Base-by-base conservation (phyloP, 2,113 vertebrate species). In the Cyphomyrus plagiostoma region DNA sequence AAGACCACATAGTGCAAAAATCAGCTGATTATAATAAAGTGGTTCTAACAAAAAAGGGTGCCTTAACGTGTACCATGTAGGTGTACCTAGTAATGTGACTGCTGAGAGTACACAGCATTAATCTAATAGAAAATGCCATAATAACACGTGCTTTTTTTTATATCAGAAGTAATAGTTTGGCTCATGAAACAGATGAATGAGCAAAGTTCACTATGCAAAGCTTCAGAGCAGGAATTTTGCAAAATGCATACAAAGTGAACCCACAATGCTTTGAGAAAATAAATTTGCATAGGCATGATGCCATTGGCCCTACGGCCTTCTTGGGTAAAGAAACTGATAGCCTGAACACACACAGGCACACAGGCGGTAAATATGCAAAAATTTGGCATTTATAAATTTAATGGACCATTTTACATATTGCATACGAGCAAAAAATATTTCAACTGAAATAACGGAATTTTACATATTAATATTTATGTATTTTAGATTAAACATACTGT, bases 241-340 rank as follows among this genome's bases (percentile, higher is more conserved):
- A 80, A 42, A 46, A 48, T 84, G 82, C 23, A 48, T 84, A 84
- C 45, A 84, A 46, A 84, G 42, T 48, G 45, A 80, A 80, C 13
- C 74, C 35, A 80, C 21, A 48, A 48, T 84, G 82, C 82, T 84
- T 48, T 84, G 82, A 45, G 45, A 83, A 48, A 35, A 23, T 48
- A 21, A 39, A 48, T 84, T 45, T 84, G 82, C 82, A 84, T 48
- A 84, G 82, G 82, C 45, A 46, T 10, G 42, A 21, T 84, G 82
- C 82, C 39, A 84, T 48, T 84, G 82, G 82, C 45, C 45, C 82
- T 46, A 8, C 82, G 39, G 82, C 82, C 39, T 84, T 84, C 74
- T 80, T 80, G 35, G 74, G 74, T 35, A 80, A 80, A 80, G 82
- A 84, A 84, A 84, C 82, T 80, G 74, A 80, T 77, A 77, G 70